A percentile compares a stretch with the other conserved stretches of the same genome.
phyloP scores from a whole-genome alignment of 2,113 vertebrate genomes.

The Oriolus oriolus region DNA sequence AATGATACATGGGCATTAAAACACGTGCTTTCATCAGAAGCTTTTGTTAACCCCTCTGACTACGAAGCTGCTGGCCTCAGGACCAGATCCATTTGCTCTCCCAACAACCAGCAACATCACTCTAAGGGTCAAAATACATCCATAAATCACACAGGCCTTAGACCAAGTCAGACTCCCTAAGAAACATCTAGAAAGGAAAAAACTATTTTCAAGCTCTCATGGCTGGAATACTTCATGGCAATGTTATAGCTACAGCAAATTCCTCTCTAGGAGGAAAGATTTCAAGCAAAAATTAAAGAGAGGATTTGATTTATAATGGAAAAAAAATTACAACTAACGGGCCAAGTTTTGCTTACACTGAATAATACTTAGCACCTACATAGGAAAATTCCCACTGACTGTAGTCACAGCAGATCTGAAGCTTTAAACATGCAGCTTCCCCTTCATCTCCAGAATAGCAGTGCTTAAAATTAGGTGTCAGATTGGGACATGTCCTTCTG shows the following conservation, averaged over 20 bases:
- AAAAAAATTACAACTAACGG: background rate
- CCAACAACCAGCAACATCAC: background rate
- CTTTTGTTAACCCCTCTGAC: background rate
- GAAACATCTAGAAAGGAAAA: constrained; percentile 9
- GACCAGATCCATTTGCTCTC: background rate
- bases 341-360: constrained; percentile 47
- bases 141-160: background rate
- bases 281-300: constrained; percentile 34
- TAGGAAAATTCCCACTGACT: constrained; percentile 57
- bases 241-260: background rate
- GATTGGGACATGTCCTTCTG: background rate
- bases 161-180: background rate
- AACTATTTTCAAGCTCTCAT: background rate
- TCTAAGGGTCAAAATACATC: background rate
- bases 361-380: constrained; percentile 54
- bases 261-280: background rate
- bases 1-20: background rate
- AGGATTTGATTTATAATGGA: constrained; percentile 30
- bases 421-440: background rate
- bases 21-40: background rate
- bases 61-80: background rate
- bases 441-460: background rate
- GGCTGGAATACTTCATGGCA: background rate
- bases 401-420: constrained; percentile 17
- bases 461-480: constrained; percentile 31